Evolutionary conservation across 2,888 invertebrate species (phyloP), one percentile per base, ranked within the genome.

Genomic region (Troides aeacus): DNA sequence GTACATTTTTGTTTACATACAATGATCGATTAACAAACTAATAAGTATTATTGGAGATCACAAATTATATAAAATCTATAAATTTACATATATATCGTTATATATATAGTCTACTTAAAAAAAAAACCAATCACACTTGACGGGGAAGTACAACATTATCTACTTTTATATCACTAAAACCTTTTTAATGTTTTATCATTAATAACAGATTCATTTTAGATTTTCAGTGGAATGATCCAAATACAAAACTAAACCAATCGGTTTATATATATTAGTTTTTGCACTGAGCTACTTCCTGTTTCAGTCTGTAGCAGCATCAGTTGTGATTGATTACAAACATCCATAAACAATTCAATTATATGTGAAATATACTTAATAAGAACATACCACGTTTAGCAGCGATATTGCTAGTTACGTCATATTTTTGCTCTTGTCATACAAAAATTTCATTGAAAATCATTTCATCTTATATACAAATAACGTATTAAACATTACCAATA

Each of bases 41-140:
- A 75, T 80, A 81, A 78, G 75, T 75, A 77, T 77, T 80, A 80
- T 80, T 75, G 83, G 88, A 88, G 88, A 89, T 88, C 89, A 87
- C 83, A 82, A 83, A 82, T 79, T 78, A 81, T 79, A 80, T 78
- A 81, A 81, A 77, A 77, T 77, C 79, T 79, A 77, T 76, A 72
- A 68, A 75, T 74, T 71, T 74, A 83, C 10, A 30, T 30, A 30
- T 30, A 30, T 30, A 30, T 30, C 5, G 5, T 30, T 30, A 30
- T 39, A 39, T 79, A 78, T 81, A 82, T 77, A 81, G 72, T 74
- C 76, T 77, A 79, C 75, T 75, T 75, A 76, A 73, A 70, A 30
- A 70, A 69, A 64, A 64, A 72, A 21, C 0, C 15, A 50, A 66
- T 70, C 70, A 69, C 71, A 71, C 74, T 60, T 65, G 42, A 72